Evolutionary conservation across 1,140 invertebrate species (phyloP).

Genomic region (Grapholita molesta): DNA sequence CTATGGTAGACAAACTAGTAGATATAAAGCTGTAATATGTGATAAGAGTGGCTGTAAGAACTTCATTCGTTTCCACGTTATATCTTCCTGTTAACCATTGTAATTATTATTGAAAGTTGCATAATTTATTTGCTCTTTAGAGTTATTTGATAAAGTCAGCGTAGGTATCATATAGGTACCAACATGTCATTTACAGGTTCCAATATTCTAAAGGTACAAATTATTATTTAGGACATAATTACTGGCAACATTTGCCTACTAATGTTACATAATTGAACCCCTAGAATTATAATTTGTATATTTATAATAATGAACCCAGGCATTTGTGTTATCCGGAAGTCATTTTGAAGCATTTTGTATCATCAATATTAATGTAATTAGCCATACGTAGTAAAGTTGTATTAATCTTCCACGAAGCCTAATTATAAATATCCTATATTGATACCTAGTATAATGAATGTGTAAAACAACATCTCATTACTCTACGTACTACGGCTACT

Average conservation of each 20-base stretch:
- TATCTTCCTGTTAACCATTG: conserved; percentile 28
- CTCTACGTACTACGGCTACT: conserved; percentile 60
- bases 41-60: conserved; percentile 75
- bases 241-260: neutral
- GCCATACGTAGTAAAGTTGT: conserved; percentile 33
- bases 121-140: conserved; percentile 38
- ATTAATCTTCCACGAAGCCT: conserved; percentile 41
- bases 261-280: neutral
- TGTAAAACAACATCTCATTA: conserved; percentile 20
- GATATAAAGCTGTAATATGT: conserved; percentile 65
- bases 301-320: conserved; percentile 25
- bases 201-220: neutral
- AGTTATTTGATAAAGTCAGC: conserved; percentile 38
- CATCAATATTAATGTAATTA: conserved; percentile 42
- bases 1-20: conserved; percentile 68
- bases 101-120: conserved; percentile 19
- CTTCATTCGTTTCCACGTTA: conserved; percentile 35
- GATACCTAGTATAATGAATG: conserved; percentile 51
- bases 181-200: conserved; percentile 33
- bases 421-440: conserved; percentile 53
- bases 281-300: neutral
- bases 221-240: neutral
- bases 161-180: conserved; percentile 64
- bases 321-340: conserved; percentile 47
- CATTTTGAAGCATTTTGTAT: conserved; percentile 58